These are phyloP conservation scores for Ephialtes manifestator DNA, from an alignment of 2,888 invertebrate genomes.

Conservation along the genomic window DNA sequence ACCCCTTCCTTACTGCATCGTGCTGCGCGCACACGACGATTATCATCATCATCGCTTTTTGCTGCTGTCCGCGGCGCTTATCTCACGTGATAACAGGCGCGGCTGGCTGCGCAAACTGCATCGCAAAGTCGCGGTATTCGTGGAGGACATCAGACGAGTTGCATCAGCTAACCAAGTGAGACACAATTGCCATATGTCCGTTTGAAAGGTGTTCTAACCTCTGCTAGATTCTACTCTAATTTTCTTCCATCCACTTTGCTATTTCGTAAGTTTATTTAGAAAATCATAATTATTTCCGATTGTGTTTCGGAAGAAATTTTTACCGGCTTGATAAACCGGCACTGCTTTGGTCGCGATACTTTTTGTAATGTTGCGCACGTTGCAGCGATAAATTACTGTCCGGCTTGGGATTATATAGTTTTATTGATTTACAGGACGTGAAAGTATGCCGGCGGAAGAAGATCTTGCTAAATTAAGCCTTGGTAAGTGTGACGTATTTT, in stretches of 20 bases:
- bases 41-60: not conserved
- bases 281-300: not conserved
- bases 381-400: not conserved
- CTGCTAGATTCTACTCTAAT: not conserved
- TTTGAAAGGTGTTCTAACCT: not conserved
- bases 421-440: slow-evolving; percentile 9
- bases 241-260: not conserved
- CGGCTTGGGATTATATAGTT: not conserved
- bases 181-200: slow-evolving; percentile 19
- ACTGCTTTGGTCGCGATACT: not conserved
- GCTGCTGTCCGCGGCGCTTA: not conserved
- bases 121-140: not conserved
- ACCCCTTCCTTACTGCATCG: not conserved
- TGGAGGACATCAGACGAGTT: not conserved
- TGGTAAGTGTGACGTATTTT: slow-evolving; percentile 48
- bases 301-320: not conserved
- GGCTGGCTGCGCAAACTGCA: not conserved
- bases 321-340: not conserved
- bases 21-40: not conserved
- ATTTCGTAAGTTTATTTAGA: not conserved
- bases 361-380: not conserved
- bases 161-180: slow-evolving; percentile 10
- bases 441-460: slow-evolving; percentile 65
- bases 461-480: slow-evolving; percentile 66
- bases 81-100: slow-evolving; percentile 11